A percentile compares a stretch with the other conserved stretches of the same genome.
Conservation (phyloP, 37 sponge, comb jelly and placozoan genomes). For the Oscarella lobularis region DNA sequence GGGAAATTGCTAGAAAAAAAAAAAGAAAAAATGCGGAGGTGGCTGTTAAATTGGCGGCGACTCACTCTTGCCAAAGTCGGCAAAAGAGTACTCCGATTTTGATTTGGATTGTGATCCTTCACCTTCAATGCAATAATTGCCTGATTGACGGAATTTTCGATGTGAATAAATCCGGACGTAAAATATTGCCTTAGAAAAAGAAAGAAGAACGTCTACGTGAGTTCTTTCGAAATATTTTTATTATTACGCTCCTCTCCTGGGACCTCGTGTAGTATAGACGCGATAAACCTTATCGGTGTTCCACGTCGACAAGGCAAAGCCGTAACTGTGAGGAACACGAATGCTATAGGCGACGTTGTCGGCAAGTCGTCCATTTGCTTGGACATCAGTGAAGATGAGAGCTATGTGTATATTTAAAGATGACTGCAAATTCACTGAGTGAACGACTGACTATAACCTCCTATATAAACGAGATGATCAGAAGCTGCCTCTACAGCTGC, state of each 20-base stretch:
- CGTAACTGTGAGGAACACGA: not conserved
- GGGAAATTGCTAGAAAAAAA: constrained; percentile 61
- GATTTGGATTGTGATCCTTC: not conserved
- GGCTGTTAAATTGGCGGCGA: not conserved
- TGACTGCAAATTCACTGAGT: too few species aligned
- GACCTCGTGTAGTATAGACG: not conserved
- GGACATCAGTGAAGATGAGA: too few species aligned
- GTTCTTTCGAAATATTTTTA: not conserved
- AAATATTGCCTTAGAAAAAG: not conserved
- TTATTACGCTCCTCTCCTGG: not conserved
- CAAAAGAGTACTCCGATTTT: not conserved
- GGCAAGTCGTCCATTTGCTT: too few species aligned
- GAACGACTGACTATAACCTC: too few species aligned
- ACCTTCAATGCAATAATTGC: constrained; percentile 43
- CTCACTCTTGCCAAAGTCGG: not conserved
- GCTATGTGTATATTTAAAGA: too few species aligned
- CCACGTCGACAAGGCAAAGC: not conserved
- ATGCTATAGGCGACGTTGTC: not conserved
- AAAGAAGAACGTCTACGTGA: not conserved
- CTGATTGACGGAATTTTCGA: constrained; percentile 46
- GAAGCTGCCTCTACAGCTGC: too few species aligned
- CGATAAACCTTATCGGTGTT: not conserved
- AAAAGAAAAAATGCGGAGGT: too few species aligned
- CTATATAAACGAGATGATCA: too few species aligned
- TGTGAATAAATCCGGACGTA: constrained; percentile 43